phyloP scores from a whole-genome alignment of 2,888 invertebrate species.

The Oligia strigilis region DNA sequence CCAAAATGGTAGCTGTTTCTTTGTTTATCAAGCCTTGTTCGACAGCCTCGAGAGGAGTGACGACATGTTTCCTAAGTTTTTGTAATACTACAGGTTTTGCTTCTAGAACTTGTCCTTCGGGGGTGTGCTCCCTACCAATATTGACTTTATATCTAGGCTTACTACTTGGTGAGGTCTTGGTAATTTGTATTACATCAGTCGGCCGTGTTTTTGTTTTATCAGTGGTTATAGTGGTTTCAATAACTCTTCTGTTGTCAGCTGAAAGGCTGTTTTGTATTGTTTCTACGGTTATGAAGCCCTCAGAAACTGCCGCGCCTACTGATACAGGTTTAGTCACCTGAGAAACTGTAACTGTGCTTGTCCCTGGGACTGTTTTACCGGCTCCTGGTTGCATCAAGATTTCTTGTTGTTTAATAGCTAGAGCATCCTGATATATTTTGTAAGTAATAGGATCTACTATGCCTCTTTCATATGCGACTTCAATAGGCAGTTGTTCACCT shows the following conservation, averaged over 20 bases:
- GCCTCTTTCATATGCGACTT: slow-evolving; percentile 92
- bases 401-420: slow-evolving; percentile 58
- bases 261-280: slow-evolving; percentile 86
- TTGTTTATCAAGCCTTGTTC: slow-evolving; percentile 95
- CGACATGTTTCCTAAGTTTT: slow-evolving; percentile 94
- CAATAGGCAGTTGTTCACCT: slow-evolving; percentile 93
- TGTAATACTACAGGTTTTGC: slow-evolving; percentile 93
- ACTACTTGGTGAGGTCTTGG: slow-evolving; percentile 89
- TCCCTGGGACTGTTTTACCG: slow-evolving; percentile 61
- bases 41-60: slow-evolving; percentile 94
- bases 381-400: slow-evolving; percentile 46
- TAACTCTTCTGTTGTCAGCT: slow-evolving; percentile 78
- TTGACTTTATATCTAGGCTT: slow-evolving; percentile 93
- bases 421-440: slow-evolving; percentile 69
- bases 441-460: slow-evolving; percentile 76
- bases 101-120: slow-evolving; percentile 91
- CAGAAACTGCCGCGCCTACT: slow-evolving; percentile 91
- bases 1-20: slow-evolving; percentile 93
- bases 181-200: slow-evolving; percentile 91
- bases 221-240: slow-evolving; percentile 65
- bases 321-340: slow-evolving; percentile 88
- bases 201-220: slow-evolving; percentile 72
- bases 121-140: slow-evolving; percentile 91
- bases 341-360: slow-evolving; percentile 72
- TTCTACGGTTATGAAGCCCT: slow-evolving; percentile 90